phyloP scores from a whole-genome alignment of 2,888 invertebrate species.

The Pollenia griseotomentosa region DNA sequence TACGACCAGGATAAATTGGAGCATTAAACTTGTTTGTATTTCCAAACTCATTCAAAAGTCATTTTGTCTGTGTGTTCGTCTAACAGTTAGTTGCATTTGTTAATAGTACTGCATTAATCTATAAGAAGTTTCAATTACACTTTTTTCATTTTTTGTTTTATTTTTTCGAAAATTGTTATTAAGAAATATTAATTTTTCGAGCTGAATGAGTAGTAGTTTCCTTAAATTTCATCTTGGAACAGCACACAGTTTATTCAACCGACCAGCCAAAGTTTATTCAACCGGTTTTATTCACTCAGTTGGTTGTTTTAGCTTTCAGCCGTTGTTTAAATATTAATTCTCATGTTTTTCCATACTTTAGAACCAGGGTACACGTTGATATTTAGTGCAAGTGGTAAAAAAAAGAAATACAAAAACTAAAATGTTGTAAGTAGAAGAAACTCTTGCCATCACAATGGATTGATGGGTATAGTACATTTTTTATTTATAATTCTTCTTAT shows the following conservation, averaged over 20 bases:
- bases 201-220: slow-evolving; percentile 8
- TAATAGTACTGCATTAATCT: background rate
- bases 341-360: slow-evolving; percentile 24
- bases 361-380: slow-evolving; percentile 14
- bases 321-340: slow-evolving; percentile 55
- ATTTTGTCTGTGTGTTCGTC: background rate
- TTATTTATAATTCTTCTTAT: slow-evolving; percentile 10
- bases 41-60: slow-evolving; percentile 8
- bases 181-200: slow-evolving; percentile 37
- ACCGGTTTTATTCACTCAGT: slow-evolving; percentile 56
- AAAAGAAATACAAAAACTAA: slow-evolving; percentile 10
- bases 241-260: slow-evolving; percentile 52
- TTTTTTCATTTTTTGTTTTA: background rate
- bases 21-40: slow-evolving; percentile 56
- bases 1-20: slow-evolving; percentile 51
- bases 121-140: slow-evolving; percentile 63
- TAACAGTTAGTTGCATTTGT: slow-evolving; percentile 7
- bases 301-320: slow-evolving; percentile 53
- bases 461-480: slow-evolving; percentile 27
- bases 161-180: slow-evolving; percentile 46
- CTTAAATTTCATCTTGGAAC: slow-evolving; percentile 52
- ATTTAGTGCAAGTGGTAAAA: slow-evolving; percentile 47
- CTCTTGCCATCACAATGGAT: slow-evolving; percentile 44
- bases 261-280: slow-evolving; percentile 70
- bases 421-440: slow-evolving; percentile 42